Conservation (phyloP, 2,797 vertebrate species). For the Clarias platycephalus region DNA sequence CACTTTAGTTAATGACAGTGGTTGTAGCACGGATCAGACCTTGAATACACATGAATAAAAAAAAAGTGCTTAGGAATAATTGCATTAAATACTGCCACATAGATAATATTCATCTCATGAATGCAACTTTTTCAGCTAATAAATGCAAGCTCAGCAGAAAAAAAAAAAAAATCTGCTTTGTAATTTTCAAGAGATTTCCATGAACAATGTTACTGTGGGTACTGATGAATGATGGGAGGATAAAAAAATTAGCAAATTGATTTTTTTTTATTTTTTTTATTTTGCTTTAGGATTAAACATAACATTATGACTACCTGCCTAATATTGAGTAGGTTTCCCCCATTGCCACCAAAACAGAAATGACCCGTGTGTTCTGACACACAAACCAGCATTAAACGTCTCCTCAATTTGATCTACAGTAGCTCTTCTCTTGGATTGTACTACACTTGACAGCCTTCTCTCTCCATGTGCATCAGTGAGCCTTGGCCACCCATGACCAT, state of each 20-base stretch:
- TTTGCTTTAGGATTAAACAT: background rate
- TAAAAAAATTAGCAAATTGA: background rate
- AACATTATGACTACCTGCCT: too few relatives aligned
- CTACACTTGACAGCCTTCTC: too few relatives aligned
- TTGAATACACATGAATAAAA: background rate
- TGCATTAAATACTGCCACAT: background rate
- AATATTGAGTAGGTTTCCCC: too few relatives aligned
- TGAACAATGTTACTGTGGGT: background rate
- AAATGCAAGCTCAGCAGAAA: background rate
- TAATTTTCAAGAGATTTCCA: background rate
- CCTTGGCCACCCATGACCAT: too few relatives aligned
- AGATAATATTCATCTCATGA: background rate
- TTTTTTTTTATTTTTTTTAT: too few relatives aligned
- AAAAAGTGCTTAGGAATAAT: background rate
- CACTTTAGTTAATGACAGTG: background rate
- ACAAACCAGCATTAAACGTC: too few relatives aligned
- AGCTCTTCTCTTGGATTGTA: too few relatives aligned
- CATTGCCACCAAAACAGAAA: too few relatives aligned
- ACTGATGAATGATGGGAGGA: background rate
- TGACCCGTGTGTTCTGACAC: too few relatives aligned
- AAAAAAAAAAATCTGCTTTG: background rate
- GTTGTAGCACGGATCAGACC: too few relatives aligned
- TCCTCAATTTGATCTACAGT: too few relatives aligned
- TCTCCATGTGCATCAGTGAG: too few relatives aligned
- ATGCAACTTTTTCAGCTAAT: background rate